Evolutionary conservation across 2,797 vertebrate species (phyloP).

Genomic region (Gymnopithys bicolor): DNA sequence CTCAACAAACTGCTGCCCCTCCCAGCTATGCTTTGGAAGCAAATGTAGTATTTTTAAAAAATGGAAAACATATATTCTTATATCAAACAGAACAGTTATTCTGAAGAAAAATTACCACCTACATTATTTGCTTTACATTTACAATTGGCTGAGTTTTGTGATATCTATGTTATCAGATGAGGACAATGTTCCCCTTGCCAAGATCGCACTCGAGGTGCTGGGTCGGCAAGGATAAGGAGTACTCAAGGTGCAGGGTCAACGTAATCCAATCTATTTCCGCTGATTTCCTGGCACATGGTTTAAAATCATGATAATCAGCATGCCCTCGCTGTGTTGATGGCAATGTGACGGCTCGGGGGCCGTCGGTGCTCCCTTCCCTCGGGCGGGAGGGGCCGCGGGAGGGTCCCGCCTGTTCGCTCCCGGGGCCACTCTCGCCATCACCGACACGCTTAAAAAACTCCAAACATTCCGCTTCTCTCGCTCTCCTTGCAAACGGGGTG

Average conservation of each 20-base stretch:
- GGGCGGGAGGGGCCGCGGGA: too few relatives aligned
- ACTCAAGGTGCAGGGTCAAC: rapidly evolving
- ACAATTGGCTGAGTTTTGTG: not conserved
- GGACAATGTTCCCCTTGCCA: constrained; percentile 5
- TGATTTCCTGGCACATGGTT: not conserved
- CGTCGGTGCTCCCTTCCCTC: rapidly evolving
- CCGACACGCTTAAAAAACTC: not conserved
- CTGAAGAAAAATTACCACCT: not conserved
- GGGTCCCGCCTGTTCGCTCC: not conserved
- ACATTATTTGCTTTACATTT: not conserved
- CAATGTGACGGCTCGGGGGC: rapidly evolving
- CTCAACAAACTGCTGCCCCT: not conserved
- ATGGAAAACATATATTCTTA: not conserved
- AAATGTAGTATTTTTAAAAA: not conserved
- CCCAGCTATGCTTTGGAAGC: not conserved
- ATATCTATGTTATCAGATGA: not conserved
- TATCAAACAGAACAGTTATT: not conserved
- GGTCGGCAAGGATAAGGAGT: not conserved
- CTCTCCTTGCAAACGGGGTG: not conserved
- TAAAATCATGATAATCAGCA: rapidly evolving
- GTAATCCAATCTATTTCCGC: not conserved
- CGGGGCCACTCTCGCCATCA: not conserved
- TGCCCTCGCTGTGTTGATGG: not conserved
- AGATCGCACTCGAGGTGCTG: not conserved
- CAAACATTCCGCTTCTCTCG: not conserved